These are phyloP conservation scores for Dicyrtoma fusca DNA, from an alignment of 2,888 invertebrate species.

Conservation along the genomic window DNA sequence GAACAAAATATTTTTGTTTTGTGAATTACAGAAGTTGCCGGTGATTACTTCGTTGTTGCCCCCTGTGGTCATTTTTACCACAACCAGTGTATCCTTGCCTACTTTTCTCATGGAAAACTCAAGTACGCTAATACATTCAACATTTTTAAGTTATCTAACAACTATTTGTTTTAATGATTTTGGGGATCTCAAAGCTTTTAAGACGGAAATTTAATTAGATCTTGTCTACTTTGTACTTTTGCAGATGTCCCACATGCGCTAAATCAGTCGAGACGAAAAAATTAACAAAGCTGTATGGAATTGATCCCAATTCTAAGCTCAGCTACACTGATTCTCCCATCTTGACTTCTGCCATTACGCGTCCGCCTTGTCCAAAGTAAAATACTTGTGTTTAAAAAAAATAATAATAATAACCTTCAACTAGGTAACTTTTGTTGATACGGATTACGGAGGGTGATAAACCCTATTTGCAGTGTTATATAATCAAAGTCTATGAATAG, in stretches of 20 bases:
- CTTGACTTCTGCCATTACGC: conserved; percentile 13
- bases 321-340: conserved; percentile 11
- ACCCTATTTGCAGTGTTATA: too few relatives aligned
- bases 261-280: conserved; percentile 44
- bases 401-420: too few relatives aligned
- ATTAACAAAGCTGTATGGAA: conserved; percentile 50
- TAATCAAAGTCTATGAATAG: too few relatives aligned
- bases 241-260: conserved; percentile 51
- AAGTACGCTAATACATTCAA: too few relatives aligned
- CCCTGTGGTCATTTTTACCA: conserved; percentile 53
- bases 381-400: too few relatives aligned
- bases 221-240: conserved; percentile 6
- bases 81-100: conserved; percentile 38
- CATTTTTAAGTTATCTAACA: too few relatives aligned
- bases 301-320: conserved; percentile 42
- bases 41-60: conserved; percentile 52
- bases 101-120: conserved; percentile 24
- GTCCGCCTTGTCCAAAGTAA: conserved; percentile 20
- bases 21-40: conserved; percentile 46
- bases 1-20: conserved; percentile 3
- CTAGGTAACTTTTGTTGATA: too few relatives aligned
- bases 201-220: conserved; percentile 1
- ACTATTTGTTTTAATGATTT: too few relatives aligned
- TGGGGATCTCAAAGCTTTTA: too few relatives aligned
- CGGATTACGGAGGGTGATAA: too few relatives aligned